Percentiles rank a stretch among this genome's conserved stretches.
phyloP scores from a whole-genome alignment of 2,888 invertebrate species.

The Cerceris ruficornis region DNA sequence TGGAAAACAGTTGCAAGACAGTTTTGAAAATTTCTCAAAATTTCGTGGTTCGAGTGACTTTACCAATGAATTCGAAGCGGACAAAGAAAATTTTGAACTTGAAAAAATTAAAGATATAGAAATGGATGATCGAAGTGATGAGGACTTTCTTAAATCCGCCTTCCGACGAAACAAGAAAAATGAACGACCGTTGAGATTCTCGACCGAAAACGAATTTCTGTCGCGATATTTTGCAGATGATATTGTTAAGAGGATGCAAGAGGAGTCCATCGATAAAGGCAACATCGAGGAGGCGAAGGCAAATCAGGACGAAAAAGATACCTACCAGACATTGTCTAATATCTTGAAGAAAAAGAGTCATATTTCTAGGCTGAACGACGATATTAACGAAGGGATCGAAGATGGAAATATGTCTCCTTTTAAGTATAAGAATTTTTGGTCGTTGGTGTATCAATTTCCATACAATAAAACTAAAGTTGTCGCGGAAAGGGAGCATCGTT shows the following conservation, averaged over 20 bases:
- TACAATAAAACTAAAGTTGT: conserved; percentile 49
- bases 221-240: conserved; percentile 50
- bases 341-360: conserved; percentile 61
- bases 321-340: conserved; percentile 54
- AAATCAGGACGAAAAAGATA: conserved; percentile 20
- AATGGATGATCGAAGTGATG: conserved; percentile 31
- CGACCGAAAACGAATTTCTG: conserved; percentile 50
- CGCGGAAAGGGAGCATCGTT: conserved; percentile 25
- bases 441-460: conserved; percentile 83
- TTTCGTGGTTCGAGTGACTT: neutral
- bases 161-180: conserved; percentile 9
- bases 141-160: conserved; percentile 49
- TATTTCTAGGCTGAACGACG: conserved; percentile 72
- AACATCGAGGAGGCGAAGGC: conserved; percentile 24
- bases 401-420: conserved; percentile 82
- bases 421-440: conserved; percentile 83
- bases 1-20: conserved; percentile 1
- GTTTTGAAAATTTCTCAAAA: conserved; percentile 14
- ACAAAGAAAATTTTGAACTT: neutral
- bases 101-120: neutral
- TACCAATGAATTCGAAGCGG: neutral
- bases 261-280: conserved; percentile 36
- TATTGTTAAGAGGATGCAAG: conserved; percentile 27
- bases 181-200: neutral
- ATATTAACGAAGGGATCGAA: conserved; percentile 80